A percentile compares a stretch with the other conserved stretches of the same genome.
These are phyloP conservation scores for Chaetorhynchus papuensis DNA, from an alignment of 2,113 vertebrate species.

Conservation along the genomic window DNA sequence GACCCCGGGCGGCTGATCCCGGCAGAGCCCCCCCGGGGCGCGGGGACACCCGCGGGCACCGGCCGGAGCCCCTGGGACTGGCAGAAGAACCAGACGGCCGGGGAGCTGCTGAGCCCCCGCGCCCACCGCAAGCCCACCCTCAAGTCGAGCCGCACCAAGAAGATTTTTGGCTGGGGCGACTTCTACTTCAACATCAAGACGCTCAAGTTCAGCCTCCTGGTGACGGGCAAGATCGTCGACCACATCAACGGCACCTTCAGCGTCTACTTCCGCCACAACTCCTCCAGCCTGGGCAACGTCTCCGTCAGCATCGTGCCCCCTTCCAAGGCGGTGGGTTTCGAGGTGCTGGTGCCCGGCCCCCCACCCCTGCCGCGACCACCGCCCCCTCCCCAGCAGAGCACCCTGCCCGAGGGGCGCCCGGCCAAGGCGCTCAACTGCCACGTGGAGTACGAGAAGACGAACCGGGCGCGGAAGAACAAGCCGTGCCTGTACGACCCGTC, in stretches of 20 bases:
- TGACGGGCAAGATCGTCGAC: slow-evolving; percentile 92
- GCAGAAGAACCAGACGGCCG: slow-evolving; percentile 75
- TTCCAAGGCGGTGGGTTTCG: slow-evolving; percentile 89
- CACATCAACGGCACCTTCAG: slow-evolving; percentile 98
- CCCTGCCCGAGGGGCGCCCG: slow-evolving; percentile 82
- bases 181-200: slow-evolving; percentile 96
- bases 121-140: slow-evolving; percentile 85
- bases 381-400: slow-evolving; percentile 76
- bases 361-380: not conserved
- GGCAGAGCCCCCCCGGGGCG: slow-evolving; percentile 34
- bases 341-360: slow-evolving; percentile 73
- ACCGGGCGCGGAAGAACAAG: slow-evolving; percentile 91
- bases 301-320: slow-evolving; percentile 93
- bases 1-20: slow-evolving; percentile 73
- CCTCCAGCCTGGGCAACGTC: slow-evolving; percentile 91
- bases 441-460: slow-evolving; percentile 95
- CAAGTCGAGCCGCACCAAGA: slow-evolving; percentile 88
- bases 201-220: slow-evolving; percentile 87
- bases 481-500: slow-evolving; percentile 95
- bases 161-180: slow-evolving; percentile 97
- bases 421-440: slow-evolving; percentile 92
- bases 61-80: slow-evolving; percentile 73
- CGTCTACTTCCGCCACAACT: slow-evolving; percentile 96
- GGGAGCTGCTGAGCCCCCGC: slow-evolving; percentile 77
- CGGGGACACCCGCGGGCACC: slow-evolving; percentile 21